phyloP scores from a whole-genome alignment of 2,113 vertebrate genomes.

The Crotophaga sulcirostris region DNA sequence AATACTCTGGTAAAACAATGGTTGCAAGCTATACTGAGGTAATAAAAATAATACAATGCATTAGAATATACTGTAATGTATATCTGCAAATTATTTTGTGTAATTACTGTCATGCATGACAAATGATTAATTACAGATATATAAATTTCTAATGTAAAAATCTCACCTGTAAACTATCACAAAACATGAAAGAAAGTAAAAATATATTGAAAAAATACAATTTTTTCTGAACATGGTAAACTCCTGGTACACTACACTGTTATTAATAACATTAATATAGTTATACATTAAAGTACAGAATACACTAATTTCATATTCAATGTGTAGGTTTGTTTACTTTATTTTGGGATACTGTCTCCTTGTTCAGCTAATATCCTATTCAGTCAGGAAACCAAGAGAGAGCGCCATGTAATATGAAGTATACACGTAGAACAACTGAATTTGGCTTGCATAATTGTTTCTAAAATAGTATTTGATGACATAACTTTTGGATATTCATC shows the following conservation, averaged over 20 bases:
- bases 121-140: neutral
- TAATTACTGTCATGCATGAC: neutral
- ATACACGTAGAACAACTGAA: neutral
- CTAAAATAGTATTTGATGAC: neutral
- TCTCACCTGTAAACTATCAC: neutral
- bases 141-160: neutral
- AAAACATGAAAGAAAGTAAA: neutral
- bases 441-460: neutral
- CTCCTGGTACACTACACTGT: neutral
- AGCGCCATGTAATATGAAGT: neutral
- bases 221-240: neutral
- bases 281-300: neutral
- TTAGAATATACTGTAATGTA: fast-evolving
- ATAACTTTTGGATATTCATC: neutral
- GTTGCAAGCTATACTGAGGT: neutral
- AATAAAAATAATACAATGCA: neutral
- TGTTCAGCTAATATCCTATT: neutral
- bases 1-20: neutral
- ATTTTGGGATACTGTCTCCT: neutral
- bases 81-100: neutral
- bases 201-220: neutral
- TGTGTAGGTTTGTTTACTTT: neutral
- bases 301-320: neutral
- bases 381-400: neutral
- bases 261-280: neutral